Conservation (phyloP, 2,113 vertebrate genomes). For the Odobenus rosmarus region DNA sequence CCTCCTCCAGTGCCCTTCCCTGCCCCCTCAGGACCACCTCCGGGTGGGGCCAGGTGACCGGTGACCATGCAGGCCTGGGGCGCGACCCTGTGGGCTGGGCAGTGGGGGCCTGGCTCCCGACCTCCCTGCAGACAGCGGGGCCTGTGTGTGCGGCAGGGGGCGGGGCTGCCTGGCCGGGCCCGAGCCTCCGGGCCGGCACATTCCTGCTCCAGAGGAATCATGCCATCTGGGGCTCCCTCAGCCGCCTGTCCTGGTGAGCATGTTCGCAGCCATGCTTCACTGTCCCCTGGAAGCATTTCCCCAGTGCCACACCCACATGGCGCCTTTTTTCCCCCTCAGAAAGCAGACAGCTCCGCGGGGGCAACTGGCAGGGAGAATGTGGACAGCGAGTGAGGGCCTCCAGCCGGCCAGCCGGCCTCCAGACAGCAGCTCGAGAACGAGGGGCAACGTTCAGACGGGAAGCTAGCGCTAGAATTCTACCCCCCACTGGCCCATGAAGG, state of each 20-base stretch:
- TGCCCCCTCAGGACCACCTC: background rate
- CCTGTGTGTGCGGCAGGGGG: background rate
- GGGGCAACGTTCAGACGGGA: background rate
- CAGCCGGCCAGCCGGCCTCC: background rate
- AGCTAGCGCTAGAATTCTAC: background rate
- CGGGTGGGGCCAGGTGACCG: background rate
- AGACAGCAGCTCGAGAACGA: background rate
- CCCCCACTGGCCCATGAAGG: background rate
- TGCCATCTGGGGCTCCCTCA: background rate
- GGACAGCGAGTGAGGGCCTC: background rate
- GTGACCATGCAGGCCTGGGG: background rate
- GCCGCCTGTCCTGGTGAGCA: background rate
- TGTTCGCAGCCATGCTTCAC: background rate
- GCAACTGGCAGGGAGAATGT: background rate
- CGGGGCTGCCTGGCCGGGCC: background rate
- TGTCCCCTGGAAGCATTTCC: background rate
- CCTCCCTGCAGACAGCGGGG: background rate
- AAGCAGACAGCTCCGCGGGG: background rate
- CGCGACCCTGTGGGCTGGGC: background rate
- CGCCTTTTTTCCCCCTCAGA: background rate
- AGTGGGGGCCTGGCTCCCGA: background rate
- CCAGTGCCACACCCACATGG: fast-evolving
- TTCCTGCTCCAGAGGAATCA: constrained; percentile 1
- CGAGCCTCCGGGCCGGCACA: background rate
- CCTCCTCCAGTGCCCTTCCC: background rate